Conservation (phyloP, 2,888 invertebrate species). For the Hipparchia sbordonii region DNA sequence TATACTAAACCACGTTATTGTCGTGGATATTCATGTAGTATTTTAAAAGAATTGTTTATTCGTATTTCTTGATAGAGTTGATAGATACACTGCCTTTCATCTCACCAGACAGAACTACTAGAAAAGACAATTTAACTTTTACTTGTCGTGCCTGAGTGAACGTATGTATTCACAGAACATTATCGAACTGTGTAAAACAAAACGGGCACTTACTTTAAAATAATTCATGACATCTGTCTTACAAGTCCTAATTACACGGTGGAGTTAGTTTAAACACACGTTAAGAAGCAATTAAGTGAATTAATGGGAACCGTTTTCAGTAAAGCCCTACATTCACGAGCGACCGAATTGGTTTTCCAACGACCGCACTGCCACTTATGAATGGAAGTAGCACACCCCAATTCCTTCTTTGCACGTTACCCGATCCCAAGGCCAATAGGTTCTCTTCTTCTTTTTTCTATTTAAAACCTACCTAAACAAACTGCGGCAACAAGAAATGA, state of each 20-base stretch:
- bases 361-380: neutral
- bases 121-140: neutral
- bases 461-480: too few relatives aligned
- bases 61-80: neutral
- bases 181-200: neutral
- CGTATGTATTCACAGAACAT: neutral
- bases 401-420: too few relatives aligned
- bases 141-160: neutral
- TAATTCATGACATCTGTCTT: neutral
- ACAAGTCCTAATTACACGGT: slow-evolving; percentile 10
- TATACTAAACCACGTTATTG: neutral
- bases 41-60: neutral
- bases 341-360: neutral
- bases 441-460: too few relatives aligned
- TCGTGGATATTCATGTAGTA: neutral
- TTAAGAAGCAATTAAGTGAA: slow-evolving; percentile 14
- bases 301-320: slow-evolving; percentile 35
- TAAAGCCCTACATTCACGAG: slow-evolving; percentile 35
- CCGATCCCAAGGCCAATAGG: too few relatives aligned
- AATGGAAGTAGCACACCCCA: too few relatives aligned
- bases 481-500: too few relatives aligned
- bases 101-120: too few relatives aligned
- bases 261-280: slow-evolving; percentile 17
- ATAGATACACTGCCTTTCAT: neutral
- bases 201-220: neutral